Conservation (phyloP, 2,113 vertebrate species). For the Heteronetta atricapilla region DNA sequence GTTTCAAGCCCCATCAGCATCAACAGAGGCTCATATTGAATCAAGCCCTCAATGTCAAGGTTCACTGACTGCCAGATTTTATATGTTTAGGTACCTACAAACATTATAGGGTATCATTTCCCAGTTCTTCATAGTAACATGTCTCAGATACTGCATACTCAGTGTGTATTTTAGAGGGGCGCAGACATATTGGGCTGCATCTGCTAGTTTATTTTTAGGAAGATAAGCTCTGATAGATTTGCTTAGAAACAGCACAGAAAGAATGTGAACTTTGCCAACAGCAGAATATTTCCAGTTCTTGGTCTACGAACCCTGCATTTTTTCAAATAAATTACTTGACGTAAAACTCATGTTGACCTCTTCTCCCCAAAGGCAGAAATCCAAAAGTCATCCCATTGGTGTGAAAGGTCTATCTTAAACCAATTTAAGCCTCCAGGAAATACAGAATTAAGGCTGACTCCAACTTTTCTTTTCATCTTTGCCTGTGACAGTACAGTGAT, state of each 20-base stretch:
- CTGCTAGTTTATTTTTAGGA: conserved; percentile 56
- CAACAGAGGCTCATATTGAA: not conserved
- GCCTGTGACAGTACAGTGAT: not conserved
- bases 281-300: conserved; percentile 17
- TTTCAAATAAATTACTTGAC: not conserved
- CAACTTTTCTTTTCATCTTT: not conserved
- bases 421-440: conserved; percentile 19
- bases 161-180: not conserved
- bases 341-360: conserved; percentile 39
- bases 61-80: not conserved
- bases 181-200: conserved; percentile 53
- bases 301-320: not conserved
- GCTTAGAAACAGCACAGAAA: conserved; percentile 13
- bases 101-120: not conserved
- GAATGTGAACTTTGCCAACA: conserved; percentile 52
- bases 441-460: not conserved
- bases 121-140: not conserved
- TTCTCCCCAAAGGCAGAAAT: not conserved
- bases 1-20: not conserved
- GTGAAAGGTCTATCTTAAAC: conserved; percentile 29
- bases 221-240: not conserved
- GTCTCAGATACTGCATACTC: not conserved
- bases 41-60: not conserved
- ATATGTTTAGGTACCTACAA: not conserved
- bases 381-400: not conserved